Evolutionary conservation across 2,113 vertebrate genomes (phyloP).

Genomic region (Fregetta grallaria): DNA sequence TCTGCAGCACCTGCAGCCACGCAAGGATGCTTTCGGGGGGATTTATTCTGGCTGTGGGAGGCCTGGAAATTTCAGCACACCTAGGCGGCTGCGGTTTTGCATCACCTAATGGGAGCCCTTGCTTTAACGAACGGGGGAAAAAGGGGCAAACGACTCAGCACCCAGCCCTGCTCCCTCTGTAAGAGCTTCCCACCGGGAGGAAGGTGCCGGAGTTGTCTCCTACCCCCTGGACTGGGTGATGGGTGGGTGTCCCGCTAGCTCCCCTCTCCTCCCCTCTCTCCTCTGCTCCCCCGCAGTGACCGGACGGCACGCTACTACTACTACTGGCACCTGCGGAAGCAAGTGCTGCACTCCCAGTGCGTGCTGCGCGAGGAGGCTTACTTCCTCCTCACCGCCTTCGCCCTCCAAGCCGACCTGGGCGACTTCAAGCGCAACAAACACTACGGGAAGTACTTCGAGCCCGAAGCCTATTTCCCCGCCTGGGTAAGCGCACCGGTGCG

Average conservation of each 20-base stretch:
- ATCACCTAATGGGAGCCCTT: rapidly evolving
- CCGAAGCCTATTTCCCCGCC: constrained; percentile 92
- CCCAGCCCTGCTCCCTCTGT: not conserved
- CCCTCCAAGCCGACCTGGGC: constrained; percentile 94
- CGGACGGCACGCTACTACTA: constrained; percentile 92
- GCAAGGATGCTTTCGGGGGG: rapidly evolving
- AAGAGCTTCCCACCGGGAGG: rapidly evolving
- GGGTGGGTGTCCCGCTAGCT: not conserved
- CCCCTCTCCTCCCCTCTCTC: not conserved
- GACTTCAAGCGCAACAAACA: constrained; percentile 98
- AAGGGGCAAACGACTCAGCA: rapidly evolving
- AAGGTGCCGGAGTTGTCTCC: not conserved
- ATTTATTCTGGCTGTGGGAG: rapidly evolving
- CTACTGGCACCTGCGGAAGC: constrained; percentile 98
- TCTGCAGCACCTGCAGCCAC: not conserved
- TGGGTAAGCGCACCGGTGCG: constrained; percentile 74
- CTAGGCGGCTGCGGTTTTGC: rapidly evolving
- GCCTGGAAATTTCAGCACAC: not conserved
- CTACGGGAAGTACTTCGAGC: constrained; percentile 96
- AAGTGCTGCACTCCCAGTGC: constrained; percentile 94
- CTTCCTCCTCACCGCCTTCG: constrained; percentile 95
- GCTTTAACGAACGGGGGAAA: rapidly evolving
- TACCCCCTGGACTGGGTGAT: rapidly evolving
- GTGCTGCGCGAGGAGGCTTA: constrained; percentile 93
- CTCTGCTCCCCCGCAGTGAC: constrained; percentile 77